These are phyloP conservation scores for Lerista edwardsae DNA, from an alignment of 2,797 vertebrate species.

Conservation along the genomic window DNA sequence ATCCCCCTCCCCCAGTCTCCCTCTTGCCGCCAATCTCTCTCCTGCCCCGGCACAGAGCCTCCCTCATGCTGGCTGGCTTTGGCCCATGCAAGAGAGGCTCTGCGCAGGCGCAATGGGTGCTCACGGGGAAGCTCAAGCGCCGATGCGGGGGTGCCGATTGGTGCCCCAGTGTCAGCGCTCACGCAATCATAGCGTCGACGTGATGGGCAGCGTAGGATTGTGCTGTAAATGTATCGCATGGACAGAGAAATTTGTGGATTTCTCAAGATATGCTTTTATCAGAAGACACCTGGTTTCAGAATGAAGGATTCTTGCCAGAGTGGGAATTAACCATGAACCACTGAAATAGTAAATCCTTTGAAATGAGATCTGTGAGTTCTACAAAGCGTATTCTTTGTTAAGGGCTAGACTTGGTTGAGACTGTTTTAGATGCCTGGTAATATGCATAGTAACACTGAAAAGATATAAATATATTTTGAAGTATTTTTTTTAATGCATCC, in stretches of 20 bases:
- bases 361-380: constrained; percentile 37
- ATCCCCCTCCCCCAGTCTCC: too few relatives aligned
- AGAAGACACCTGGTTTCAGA: constrained; percentile 37
- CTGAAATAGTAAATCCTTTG: constrained; percentile 44
- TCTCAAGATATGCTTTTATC: constrained; percentile 45
- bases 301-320: constrained; percentile 49
- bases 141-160: too few relatives aligned
- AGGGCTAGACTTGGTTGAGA: background rate
- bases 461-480: background rate
- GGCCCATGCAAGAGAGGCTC: too few relatives aligned
- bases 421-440: background rate
- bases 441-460: background rate
- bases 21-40: too few relatives aligned
- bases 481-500: background rate
- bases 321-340: constrained; percentile 57
- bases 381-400: background rate
- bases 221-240: constrained; percentile 55
- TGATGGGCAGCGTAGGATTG: too few relatives aligned
- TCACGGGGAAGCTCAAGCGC: too few relatives aligned
- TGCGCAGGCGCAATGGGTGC: too few relatives aligned
- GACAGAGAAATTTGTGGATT: constrained; percentile 42
- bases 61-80: too few relatives aligned
- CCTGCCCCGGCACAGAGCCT: too few relatives aligned
- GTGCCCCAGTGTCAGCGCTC: too few relatives aligned
- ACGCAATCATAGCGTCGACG: too few relatives aligned